Base-by-base conservation (phyloP, 2,113 vertebrate species). In the Hypanus sabinus region DNA sequence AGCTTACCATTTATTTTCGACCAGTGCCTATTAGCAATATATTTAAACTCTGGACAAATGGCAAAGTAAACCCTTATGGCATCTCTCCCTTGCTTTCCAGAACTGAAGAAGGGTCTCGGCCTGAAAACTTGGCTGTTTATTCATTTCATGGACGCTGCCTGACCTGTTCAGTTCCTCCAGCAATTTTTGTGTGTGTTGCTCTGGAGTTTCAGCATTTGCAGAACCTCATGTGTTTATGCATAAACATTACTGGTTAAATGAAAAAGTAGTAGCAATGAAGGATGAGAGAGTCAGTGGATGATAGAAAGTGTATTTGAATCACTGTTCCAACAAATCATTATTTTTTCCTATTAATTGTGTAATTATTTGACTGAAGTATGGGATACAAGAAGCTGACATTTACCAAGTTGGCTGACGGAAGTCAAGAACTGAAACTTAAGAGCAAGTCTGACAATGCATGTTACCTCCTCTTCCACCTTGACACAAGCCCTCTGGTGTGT, bases 241-340 rank as follows among this genome's bases (percentile, higher is more conserved):
- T 71, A 71, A 46, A 46, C 68, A 92, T 71, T 92, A 36, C 65
- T 92, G 71, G 46, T 92, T 46, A 92, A 36, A 92, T 65, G 70
- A 71, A 71, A 36, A 92, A 92, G 24, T 33, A 24, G n/a, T 18
- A 70, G 65, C 18, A 22, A 70, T 36, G 3, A n/a, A 70, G 70
- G 60, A 68, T n/a, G n/a, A 33, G n/a, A 71, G 38, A 5, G n/a
- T 36, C 65, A 38, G 68, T 33, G 22, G 33, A 71, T 71, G 90
- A 10, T 92, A 20, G 71, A 92, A 3, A 68, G 7, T 92, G 36
- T 46, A 92, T 73, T 92, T 92, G 90, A 46, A 70, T 71, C 12
- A 46, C n/a, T 92, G 33, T 92, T 92, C 46, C 65, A 92, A 92
- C 9, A 71, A 71, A 65, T 71, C 22, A 71, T 71, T 71, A 27